phyloP scores from a whole-genome alignment of 2,113 vertebrate genomes.

The Manacus vitellinus region DNA sequence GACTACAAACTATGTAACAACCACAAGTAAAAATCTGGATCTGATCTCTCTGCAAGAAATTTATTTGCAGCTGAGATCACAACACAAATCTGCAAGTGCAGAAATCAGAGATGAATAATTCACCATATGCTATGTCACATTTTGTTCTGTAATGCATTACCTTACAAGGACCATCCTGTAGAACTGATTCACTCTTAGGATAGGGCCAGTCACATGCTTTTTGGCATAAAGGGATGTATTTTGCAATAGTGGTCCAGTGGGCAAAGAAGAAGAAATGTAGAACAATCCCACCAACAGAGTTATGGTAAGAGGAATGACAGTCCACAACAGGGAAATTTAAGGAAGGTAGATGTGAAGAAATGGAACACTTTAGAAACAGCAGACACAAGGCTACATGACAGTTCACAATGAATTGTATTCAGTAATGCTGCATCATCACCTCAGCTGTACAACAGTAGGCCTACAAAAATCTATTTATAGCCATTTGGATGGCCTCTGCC shows the following conservation, averaged over 20 bases:
- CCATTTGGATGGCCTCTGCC: not conserved
- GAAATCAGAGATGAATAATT: not conserved
- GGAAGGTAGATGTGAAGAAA: not conserved
- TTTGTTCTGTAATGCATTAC: not conserved
- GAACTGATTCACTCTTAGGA: not conserved
- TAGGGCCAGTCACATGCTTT: not conserved
- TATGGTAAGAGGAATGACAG: not conserved
- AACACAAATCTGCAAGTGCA: not conserved
- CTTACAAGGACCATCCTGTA: not conserved
- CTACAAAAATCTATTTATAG: not conserved
- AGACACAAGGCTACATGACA: conserved; percentile 29
- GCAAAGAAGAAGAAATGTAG: not conserved
- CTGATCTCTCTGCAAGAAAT: not conserved
- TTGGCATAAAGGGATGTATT: not conserved
- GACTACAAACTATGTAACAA: not conserved
- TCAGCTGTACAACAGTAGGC: not conserved
- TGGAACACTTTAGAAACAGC: not conserved
- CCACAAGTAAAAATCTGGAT: not conserved
- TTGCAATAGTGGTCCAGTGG: not conserved
- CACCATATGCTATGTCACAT: not conserved
- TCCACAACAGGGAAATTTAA: not conserved
- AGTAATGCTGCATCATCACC: not conserved
- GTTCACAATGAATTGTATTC: not conserved
- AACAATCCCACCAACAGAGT: not conserved
- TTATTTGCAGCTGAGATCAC: not conserved